Conservation (phyloP, 1,140 invertebrate species). For the Cydia pomonella region DNA sequence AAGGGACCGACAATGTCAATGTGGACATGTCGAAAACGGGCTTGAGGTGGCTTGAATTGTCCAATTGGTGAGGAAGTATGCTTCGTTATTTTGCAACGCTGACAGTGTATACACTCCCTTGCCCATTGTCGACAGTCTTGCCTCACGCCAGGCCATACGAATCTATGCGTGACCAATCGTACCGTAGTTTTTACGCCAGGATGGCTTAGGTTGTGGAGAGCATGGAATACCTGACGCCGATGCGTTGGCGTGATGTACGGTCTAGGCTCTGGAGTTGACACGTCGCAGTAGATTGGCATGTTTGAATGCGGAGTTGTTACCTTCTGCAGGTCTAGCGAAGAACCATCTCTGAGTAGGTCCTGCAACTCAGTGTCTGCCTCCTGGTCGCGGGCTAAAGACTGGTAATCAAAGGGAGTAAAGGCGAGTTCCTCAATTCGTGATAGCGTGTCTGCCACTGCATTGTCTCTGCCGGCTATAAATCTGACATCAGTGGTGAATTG, state of each 20-base stretch:
- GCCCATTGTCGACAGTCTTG: conserved; percentile 35
- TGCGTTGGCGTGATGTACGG: neutral
- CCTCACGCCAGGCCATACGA: conserved; percentile 43
- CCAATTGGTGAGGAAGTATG: conserved; percentile 37
- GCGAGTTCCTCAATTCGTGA: no score
- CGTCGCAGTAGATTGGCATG: neutral
- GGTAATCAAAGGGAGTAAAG: no score
- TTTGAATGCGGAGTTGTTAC: no score
- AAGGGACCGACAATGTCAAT: conserved; percentile 39
- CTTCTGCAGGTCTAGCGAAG: no score
- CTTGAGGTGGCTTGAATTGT: conserved; percentile 24
- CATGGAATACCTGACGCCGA: neutral
- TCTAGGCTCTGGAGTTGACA: neutral
- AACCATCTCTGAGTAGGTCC: no score
- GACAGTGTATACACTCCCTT: neutral
- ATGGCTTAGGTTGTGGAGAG: neutral
- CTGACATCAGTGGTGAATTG: no score
- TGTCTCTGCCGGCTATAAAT: no score
- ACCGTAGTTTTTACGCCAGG: conserved; percentile 31
- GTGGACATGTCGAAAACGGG: conserved; percentile 36
- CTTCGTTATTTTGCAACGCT: conserved; percentile 31
- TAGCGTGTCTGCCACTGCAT: no score
- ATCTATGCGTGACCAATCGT: conserved; percentile 41
- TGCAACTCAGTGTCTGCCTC: no score
- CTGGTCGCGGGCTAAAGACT: no score